Conservation (phyloP, 2,113 vertebrate genomes). For the Phycodurus eques region DNA sequence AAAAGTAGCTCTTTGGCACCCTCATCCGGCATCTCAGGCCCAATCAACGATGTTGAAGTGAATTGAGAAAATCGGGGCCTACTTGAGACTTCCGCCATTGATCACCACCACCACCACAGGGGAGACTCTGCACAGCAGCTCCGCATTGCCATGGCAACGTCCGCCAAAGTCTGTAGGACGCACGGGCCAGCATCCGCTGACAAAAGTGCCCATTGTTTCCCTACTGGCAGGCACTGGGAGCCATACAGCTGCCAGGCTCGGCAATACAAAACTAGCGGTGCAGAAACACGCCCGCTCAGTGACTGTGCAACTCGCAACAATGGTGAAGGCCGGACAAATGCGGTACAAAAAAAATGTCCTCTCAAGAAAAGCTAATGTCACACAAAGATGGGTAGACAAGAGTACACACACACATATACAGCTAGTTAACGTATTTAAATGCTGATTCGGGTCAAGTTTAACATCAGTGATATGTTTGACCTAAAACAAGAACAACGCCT, state of each 20-base stretch:
- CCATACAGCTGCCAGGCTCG: constrained; percentile 56
- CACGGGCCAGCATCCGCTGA: constrained; percentile 43
- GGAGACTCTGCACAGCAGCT: constrained; percentile 32
- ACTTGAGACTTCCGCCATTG: not conserved
- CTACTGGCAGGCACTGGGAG: constrained; percentile 59
- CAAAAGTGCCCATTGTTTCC: constrained; percentile 72
- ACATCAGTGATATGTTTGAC: no score
- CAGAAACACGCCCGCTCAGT: constrained; percentile 44
- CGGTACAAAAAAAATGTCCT: no score
- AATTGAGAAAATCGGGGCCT: not conserved
- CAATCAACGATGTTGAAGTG: no score
- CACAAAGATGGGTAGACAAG: no score
- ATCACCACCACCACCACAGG: constrained; percentile 12
- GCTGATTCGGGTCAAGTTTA: no score
- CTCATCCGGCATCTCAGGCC: no score
- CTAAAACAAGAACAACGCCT: no score
- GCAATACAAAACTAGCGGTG: not conserved
- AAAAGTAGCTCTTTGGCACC: no score
- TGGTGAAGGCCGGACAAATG: not conserved
- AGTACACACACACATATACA: no score
- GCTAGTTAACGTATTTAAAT: no score
- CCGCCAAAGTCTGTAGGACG: constrained; percentile 30
- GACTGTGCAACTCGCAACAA: constrained; percentile 58
- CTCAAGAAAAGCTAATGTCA: no score
- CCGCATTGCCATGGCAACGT: constrained; percentile 56